phyloP scores from a whole-genome alignment of 2,888 invertebrate genomes.

The Euplagia quadripunctaria region DNA sequence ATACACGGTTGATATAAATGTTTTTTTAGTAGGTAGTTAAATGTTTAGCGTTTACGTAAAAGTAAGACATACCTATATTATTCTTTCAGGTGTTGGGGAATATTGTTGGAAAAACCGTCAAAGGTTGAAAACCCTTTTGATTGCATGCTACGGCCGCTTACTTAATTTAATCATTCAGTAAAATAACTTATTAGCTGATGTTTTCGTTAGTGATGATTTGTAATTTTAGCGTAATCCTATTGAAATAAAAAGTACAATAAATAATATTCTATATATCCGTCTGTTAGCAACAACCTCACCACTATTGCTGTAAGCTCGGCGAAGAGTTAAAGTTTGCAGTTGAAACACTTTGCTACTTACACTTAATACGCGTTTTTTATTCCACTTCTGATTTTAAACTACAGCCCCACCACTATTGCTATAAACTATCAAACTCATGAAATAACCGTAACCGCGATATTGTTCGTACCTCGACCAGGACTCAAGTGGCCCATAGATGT shows the following conservation, averaged over 20 bases:
- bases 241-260: background rate
- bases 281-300: too few relatives aligned
- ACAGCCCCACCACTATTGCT: too few relatives aligned
- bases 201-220: background rate
- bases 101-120: slow-evolving; percentile 77
- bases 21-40: background rate
- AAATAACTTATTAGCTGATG: background rate
- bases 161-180: slow-evolving; percentile 49
- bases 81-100: slow-evolving; percentile 73
- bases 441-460: too few relatives aligned
- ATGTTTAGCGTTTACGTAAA: background rate
- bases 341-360: too few relatives aligned
- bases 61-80: background rate
- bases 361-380: too few relatives aligned
- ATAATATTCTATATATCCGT: background rate
- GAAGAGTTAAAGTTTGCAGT: too few relatives aligned
- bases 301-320: too few relatives aligned
- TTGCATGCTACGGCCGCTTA: slow-evolving; percentile 55
- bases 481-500: too few relatives aligned
- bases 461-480: too few relatives aligned
- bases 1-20: background rate
- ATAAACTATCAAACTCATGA: too few relatives aligned
- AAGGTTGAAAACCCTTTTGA: slow-evolving; percentile 53
- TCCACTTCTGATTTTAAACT: too few relatives aligned
- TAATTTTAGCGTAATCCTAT: background rate